Percentiles rank a stretch among this genome's conserved stretches.
Evolutionary conservation across 2,888 invertebrate species (phyloP).

Genomic region (Himalopsyche anomala): DNA sequence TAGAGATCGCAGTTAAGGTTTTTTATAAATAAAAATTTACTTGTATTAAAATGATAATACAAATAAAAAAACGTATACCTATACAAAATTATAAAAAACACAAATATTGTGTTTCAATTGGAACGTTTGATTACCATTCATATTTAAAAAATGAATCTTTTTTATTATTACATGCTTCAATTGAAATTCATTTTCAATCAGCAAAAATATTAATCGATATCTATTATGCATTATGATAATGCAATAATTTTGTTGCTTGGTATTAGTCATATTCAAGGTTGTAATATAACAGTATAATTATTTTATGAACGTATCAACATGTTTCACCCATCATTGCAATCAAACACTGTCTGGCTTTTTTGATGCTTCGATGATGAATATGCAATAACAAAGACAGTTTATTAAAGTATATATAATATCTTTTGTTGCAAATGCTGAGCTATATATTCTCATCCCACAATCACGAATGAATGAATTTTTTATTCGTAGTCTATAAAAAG

Average conservation of each 20-base stretch:
- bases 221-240: constrained; percentile 26
- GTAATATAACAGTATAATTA: constrained; percentile 15
- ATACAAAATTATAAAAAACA: no score
- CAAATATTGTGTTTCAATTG: no score
- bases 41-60: no score
- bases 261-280: constrained; percentile 18
- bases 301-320: constrained; percentile 32
- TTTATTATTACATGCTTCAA: background rate
- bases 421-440: background rate
- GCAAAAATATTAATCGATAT: constrained; percentile 22
- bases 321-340: constrained; percentile 31
- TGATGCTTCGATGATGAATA: constrained; percentile 4
- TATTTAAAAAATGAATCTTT: background rate
- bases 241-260: background rate
- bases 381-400: constrained; percentile 30
- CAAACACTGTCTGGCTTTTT: constrained; percentile 10
- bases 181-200: constrained; percentile 20
- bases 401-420: background rate
- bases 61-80: no score
- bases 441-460: background rate
- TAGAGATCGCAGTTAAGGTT: no score
- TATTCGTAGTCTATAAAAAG: background rate
- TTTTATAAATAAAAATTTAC: no score
- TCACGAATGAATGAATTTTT: constrained; percentile 6
- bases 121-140: no score